Base-by-base conservation (phyloP, 2,888 invertebrate genomes). In the Eulithis testata region DNA sequence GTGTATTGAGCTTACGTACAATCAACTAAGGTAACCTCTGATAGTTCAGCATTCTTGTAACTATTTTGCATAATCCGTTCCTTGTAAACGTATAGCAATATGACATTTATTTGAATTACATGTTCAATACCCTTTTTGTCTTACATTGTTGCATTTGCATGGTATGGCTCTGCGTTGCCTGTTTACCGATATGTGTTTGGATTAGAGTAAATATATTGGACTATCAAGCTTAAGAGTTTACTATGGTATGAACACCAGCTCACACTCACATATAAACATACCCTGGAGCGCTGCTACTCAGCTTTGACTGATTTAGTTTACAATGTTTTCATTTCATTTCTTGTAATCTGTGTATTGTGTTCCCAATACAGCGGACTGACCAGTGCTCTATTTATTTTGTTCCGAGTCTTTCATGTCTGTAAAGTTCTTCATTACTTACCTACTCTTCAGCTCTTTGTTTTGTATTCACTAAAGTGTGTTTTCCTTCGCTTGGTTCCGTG, bases 121-220 rank as follows among this genome's bases (percentile, higher is more conserved):
- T 54, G 54, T 59, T 49, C 40, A 56, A 60, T 52, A 58, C 52
- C 21, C 49, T 49, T 11, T 49, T 14, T 49, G 21, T 45, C 43
- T 61, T 45, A 47, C 59, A 54, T 50, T 59, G 59, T 63, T 27
- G 55, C 51, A 51, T 45, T 51, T 60, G 43, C 47, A 21, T 60
- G 27, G 51, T 52, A 37, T 31, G 3, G 43, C 44, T 14, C 4
- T 21, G n/a, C 12, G 37, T 45, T 49, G 49, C 55, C 12, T 43
- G 21, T 7, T 47, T n/a, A 50, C n/a, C 37, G n/a, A 43, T 44
- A 54, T 59, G 36, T 55, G 14, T 54, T 49, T 56, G 11, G n/a
- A 51, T 44, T 27, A 58, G 53, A 63, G 58, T 45, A 31, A 7
- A 21, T 44, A 55, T 45, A 45, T 36, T 11, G 4, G 3, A 21